phyloP scores from a whole-genome alignment of 2,888 invertebrate genomes.

The Eledone cirrhosa region DNA sequence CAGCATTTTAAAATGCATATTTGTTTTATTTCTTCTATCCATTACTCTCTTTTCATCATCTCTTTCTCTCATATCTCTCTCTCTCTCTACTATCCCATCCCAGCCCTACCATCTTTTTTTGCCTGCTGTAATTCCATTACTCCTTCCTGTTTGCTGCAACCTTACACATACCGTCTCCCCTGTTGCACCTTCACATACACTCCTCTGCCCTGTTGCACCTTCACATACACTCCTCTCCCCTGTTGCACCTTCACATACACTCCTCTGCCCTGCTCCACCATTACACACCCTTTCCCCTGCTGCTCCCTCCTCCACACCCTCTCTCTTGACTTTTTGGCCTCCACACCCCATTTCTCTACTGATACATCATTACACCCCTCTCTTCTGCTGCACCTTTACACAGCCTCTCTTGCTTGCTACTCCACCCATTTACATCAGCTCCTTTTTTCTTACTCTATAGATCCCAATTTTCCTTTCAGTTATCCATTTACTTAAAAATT shows the following conservation, averaged over 20 bases:
- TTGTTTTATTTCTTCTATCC: too few relatives aligned
- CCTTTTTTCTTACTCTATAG: background rate
- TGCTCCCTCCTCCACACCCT: constrained; percentile 23
- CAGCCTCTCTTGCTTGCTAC: background rate
- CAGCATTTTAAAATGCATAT: too few relatives aligned
- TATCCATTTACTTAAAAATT: background rate
- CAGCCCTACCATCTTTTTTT: background rate
- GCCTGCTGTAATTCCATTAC: background rate
- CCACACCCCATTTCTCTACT: constrained; percentile 13
- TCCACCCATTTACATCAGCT: background rate
- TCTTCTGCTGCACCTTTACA: background rate
- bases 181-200: background rate
- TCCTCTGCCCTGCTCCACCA: too few relatives aligned
- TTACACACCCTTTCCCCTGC: background rate
- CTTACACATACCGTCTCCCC: background rate
- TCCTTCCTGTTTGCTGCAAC: background rate
- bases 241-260: background rate
- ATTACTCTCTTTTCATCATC: background rate
- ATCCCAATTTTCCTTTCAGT: background rate
- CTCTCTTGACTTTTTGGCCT: constrained; percentile 27
- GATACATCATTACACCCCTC: background rate
- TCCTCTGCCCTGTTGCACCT: background rate
- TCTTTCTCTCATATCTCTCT: background rate
- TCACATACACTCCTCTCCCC: background rate
- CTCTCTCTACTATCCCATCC: background rate